phyloP scores from a whole-genome alignment of 2,888 invertebrate genomes.

The Automeris io region DNA sequence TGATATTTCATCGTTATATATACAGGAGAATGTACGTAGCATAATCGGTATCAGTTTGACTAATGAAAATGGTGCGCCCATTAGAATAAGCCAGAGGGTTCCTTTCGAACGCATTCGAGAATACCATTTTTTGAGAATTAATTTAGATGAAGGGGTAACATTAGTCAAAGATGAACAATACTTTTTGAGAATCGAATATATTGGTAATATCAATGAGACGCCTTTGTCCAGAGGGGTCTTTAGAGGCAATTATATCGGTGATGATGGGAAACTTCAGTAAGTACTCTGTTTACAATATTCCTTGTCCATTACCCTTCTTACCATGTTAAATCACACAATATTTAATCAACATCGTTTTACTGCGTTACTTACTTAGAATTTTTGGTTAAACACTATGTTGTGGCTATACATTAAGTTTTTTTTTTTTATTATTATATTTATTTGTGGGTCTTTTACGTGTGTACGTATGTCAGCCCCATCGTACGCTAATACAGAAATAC shows the following conservation, averaged over 20 bases:
- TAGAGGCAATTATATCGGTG: conserved; percentile 51
- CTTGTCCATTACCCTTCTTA: no score
- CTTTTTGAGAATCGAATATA: conserved; percentile 36
- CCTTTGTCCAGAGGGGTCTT: conserved; percentile 63
- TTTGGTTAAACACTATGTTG: no score
- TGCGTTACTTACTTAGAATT: no score
- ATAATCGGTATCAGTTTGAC: conserved; percentile 34
- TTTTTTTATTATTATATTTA: no score
- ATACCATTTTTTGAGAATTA: conserved; percentile 52
- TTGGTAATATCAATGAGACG: conserved; percentile 66
- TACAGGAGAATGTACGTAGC: conserved; percentile 58
- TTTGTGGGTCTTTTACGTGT: no score
- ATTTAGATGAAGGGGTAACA: conserved; percentile 36
- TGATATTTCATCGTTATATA: conserved; percentile 30
- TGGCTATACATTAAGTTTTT: no score
- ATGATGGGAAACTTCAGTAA: conserved; percentile 44
- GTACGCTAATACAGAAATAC: no score
- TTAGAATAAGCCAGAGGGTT: conserved; percentile 23
- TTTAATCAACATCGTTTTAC: no score
- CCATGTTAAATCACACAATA: no score
- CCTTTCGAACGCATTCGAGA: conserved; percentile 40
- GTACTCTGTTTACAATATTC: conserved; percentile 21
- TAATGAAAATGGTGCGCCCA: conserved; percentile 19
- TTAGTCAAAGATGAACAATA: conserved; percentile 36
- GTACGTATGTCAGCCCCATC: no score